phyloP scores from a whole-genome alignment of 2,113 vertebrate genomes.

The Micronycteris hirsuta region DNA sequence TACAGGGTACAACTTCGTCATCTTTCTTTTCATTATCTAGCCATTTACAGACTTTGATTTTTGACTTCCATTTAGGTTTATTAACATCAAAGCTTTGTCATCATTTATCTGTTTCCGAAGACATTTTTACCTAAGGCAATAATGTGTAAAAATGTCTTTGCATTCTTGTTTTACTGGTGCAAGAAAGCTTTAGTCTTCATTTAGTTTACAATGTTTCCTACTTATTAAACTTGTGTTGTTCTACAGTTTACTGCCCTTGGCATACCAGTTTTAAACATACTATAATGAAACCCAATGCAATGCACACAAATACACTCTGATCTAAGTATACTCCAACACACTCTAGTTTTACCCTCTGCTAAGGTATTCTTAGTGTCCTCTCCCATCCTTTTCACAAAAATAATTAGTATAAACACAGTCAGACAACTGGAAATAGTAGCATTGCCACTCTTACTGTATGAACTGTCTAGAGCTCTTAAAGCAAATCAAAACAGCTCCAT shows the following conservation, averaged over 20 bases:
- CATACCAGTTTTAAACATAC: conserved; percentile 68
- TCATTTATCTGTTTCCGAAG: conserved; percentile 82
- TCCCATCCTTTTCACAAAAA: conserved; percentile 49
- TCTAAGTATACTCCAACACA: conserved; percentile 49
- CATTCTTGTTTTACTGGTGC: conserved; percentile 78
- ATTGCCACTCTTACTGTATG: conserved; percentile 66
- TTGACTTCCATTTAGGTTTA: conserved; percentile 86
- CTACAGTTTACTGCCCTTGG: conserved; percentile 76
- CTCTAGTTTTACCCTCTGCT: conserved; percentile 61
- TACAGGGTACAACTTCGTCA: conserved; percentile 83
- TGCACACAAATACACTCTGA: conserved; percentile 55
- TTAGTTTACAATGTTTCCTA: conserved; percentile 75
- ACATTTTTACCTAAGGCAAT: conserved; percentile 81
- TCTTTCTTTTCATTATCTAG: conserved; percentile 84
- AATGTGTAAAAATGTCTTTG: conserved; percentile 77
- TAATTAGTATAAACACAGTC: conserved; percentile 44
- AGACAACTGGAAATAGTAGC: conserved; percentile 56
- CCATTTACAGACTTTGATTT: conserved; percentile 86
- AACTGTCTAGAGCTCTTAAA: conserved; percentile 61
- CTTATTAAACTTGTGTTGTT: conserved; percentile 77
- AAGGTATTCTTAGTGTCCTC: conserved; percentile 25
- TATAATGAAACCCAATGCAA: conserved; percentile 67
- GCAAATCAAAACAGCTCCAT: conserved; percentile 54
- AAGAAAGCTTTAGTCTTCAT: conserved; percentile 75
- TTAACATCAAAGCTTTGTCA: conserved; percentile 89